phyloP scores from a whole-genome alignment of 2,888 invertebrate species.

The Plebejus melissa region DNA sequence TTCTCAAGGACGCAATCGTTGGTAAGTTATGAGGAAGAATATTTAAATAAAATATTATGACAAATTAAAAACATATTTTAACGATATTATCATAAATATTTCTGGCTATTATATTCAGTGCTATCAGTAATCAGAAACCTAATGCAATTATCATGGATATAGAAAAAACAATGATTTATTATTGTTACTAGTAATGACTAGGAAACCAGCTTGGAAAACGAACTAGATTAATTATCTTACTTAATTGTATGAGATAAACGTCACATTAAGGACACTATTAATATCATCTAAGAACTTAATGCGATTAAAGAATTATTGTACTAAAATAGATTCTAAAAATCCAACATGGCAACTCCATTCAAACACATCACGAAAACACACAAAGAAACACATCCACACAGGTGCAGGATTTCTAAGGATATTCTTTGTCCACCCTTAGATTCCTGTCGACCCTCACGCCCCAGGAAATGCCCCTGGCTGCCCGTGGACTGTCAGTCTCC shows the following conservation, averaged over 20 bases:
- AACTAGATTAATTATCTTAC: background rate
- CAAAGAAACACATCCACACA: background rate
- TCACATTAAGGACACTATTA: background rate
- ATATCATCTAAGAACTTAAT: background rate
- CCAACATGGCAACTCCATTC: background rate
- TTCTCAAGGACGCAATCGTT: background rate
- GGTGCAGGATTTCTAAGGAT: slow-evolving; percentile 29
- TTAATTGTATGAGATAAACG: background rate
- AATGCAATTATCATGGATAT: background rate
- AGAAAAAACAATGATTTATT: background rate
- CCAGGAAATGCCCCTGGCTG: slow-evolving; percentile 79
- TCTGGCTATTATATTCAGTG: background rate
- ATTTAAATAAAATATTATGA: background rate
- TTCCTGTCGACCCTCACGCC: slow-evolving; percentile 81
- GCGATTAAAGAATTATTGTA: background rate
- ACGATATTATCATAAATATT: background rate
- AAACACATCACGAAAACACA: background rate
- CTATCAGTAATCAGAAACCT: background rate
- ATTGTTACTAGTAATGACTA: background rate
- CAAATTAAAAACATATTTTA: background rate
- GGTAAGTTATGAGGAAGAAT: background rate
- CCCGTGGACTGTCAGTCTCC: slow-evolving; percentile 81
- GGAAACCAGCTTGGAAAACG: background rate
- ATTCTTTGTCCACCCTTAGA: slow-evolving; percentile 55
- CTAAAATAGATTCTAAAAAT: background rate